These are phyloP conservation scores for Antitype chi DNA, from an alignment of 2,888 invertebrate species.

Conservation along the genomic window DNA sequence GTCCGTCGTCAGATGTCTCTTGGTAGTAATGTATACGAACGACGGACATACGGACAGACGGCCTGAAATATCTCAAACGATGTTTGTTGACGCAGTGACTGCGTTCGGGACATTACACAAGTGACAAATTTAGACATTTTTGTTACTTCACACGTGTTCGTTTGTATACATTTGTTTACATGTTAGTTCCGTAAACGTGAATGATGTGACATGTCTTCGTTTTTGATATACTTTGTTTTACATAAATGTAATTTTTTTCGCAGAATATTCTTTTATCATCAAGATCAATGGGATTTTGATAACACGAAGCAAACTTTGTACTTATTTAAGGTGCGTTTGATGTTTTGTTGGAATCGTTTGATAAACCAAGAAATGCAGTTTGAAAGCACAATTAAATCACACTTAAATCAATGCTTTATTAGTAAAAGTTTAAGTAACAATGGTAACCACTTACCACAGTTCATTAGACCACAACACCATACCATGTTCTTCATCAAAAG, in stretches of 20 bases:
- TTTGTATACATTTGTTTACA: constrained; percentile 66
- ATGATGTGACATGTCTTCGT: constrained; percentile 52
- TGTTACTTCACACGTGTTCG: constrained; percentile 74
- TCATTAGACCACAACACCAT: constrained; percentile 36
- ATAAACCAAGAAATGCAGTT: background rate
- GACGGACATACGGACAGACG: constrained; percentile 72
- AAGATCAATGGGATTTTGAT: constrained; percentile 24
- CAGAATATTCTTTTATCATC: constrained; percentile 14
- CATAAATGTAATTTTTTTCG: constrained; percentile 25
- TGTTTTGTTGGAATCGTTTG: background rate
- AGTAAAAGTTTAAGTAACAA: constrained; percentile 1
- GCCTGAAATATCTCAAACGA: constrained; percentile 84
- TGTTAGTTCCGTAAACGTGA: constrained; percentile 58
- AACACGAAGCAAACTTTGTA: background rate
- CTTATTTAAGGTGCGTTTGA: background rate
- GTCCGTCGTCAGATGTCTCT: constrained; percentile 87
- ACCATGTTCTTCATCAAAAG: constrained; percentile 37
- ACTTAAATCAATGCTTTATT: constrained; percentile 14
- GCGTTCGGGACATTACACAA: constrained; percentile 78
- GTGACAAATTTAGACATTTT: constrained; percentile 76
- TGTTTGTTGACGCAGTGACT: constrained; percentile 84
- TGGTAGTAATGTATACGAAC: constrained; percentile 79
- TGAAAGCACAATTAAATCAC: constrained; percentile 10
- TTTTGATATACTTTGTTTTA: constrained; percentile 30
- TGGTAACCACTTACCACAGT: constrained; percentile 32